Conservation (phyloP, 2,888 invertebrate species). For the Stomorhina lunata region DNA sequence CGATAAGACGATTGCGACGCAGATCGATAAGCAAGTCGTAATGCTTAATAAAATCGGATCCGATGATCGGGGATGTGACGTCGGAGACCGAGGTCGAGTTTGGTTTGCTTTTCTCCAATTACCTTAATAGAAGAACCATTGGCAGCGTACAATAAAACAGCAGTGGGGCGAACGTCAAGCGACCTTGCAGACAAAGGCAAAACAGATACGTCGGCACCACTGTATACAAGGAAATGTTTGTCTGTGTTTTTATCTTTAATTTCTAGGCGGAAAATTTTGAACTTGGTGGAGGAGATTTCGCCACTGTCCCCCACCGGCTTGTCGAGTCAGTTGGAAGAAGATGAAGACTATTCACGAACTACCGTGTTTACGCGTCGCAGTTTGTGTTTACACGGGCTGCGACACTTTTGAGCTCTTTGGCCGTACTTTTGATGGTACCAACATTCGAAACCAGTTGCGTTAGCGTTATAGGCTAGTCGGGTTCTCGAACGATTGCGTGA, state of each 20-base stretch:
- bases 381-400: background rate
- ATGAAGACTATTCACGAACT: no score
- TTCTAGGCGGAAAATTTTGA: constrained; percentile 22
- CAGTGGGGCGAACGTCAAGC: background rate
- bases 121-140: constrained; percentile 49
- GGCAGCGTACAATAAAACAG: constrained; percentile 20
- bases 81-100: constrained; percentile 49
- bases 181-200: background rate
- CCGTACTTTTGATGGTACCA: constrained; percentile 11
- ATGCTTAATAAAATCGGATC: constrained; percentile 35
- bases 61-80: constrained; percentile 48
- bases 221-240: constrained; percentile 7
- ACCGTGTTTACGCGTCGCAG: background rate
- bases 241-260: background rate
- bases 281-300: constrained; percentile 2
- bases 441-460: background rate
- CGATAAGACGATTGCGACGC: constrained; percentile 29
- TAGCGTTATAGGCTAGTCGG: background rate
- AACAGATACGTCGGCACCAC: constrained; percentile 3
- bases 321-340: constrained; percentile 14
- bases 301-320: background rate
- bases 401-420: constrained; percentile 18
- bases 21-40: constrained; percentile 39
- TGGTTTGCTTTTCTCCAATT: constrained; percentile 36
- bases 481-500: background rate